A percentile compares a stretch with the other conserved stretches of the same genome.
phyloP scores from a whole-genome alignment of 2,797 vertebrate genomes.

The Sardinella longiceps region DNA sequence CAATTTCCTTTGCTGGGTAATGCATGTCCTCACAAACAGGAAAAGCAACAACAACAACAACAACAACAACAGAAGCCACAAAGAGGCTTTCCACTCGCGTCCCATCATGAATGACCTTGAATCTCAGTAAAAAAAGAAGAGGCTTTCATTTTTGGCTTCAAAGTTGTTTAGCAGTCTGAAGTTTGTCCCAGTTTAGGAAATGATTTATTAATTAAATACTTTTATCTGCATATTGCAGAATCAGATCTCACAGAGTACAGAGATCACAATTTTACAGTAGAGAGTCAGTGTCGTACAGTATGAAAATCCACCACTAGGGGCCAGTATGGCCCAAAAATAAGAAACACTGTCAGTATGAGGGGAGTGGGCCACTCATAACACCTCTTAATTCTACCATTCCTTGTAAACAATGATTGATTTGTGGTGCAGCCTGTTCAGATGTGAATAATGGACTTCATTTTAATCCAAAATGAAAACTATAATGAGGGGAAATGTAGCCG shows the following conservation, averaged over 20 bases:
- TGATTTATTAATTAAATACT: not conserved
- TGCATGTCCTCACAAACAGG: not conserved
- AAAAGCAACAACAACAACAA: not conserved
- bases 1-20: slow-evolving; percentile 42
- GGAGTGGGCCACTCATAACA: not conserved
- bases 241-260: too few relatives aligned
- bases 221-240: not conserved
- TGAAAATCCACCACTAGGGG: not conserved
- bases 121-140: not conserved
- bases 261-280: not conserved
- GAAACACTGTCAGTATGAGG: not conserved
- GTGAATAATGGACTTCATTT: not conserved
- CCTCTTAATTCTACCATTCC: not conserved
- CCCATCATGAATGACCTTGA: not conserved
- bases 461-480: not conserved
- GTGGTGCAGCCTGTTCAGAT: not conserved
- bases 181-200: not conserved
- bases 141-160: not conserved
- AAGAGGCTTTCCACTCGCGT: not conserved
- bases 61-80: not conserved
- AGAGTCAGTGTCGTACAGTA: not conserved
- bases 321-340: not conserved
- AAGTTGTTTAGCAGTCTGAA: not conserved
- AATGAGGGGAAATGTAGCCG: not conserved
- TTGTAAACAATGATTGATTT: slow-evolving; percentile 9